These are phyloP conservation scores for Leptobrachium leishanense DNA, from an alignment of 2,113 vertebrate species.

Conservation along the genomic window DNA sequence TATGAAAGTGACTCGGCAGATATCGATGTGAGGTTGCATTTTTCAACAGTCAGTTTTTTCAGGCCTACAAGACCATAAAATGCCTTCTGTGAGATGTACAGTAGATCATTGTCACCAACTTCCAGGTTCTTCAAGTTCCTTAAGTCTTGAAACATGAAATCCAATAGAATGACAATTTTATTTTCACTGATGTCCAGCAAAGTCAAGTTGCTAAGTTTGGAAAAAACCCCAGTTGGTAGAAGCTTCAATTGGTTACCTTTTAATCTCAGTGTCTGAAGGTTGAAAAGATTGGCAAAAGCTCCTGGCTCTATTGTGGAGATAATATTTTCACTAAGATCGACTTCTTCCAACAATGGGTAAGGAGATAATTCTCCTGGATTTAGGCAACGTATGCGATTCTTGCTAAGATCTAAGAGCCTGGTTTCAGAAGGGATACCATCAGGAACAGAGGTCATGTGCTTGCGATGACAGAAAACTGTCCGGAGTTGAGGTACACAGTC, in stretches of 20 bases:
- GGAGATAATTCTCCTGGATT: constrained; percentile 82
- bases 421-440: constrained; percentile 88
- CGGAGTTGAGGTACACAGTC: constrained; percentile 77
- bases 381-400: constrained; percentile 92
- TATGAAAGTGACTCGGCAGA: constrained; percentile 88
- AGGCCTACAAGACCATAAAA: constrained; percentile 86
- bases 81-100: constrained; percentile 93
- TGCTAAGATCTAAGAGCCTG: constrained; percentile 82
- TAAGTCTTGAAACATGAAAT: constrained; percentile 92
- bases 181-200: constrained; percentile 93
- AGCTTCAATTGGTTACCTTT: constrained; percentile 90
- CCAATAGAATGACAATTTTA: constrained; percentile 91
- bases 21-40: constrained; percentile 92
- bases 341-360: constrained; percentile 80
- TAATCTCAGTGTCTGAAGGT: constrained; percentile 80
- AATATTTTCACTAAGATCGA: constrained; percentile 92
- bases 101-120: constrained; percentile 93
- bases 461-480: constrained; percentile 83
- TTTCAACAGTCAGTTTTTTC: constrained; percentile 87
- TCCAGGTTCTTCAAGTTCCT: constrained; percentile 81
- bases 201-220: constrained; percentile 85
- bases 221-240: constrained; percentile 88
- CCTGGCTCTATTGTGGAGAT: constrained; percentile 90
- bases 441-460: constrained; percentile 82
- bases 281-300: constrained; percentile 83